These are phyloP conservation scores for Blastobasis adustella DNA, from an alignment of 2,888 invertebrate species.

Conservation along the genomic window DNA sequence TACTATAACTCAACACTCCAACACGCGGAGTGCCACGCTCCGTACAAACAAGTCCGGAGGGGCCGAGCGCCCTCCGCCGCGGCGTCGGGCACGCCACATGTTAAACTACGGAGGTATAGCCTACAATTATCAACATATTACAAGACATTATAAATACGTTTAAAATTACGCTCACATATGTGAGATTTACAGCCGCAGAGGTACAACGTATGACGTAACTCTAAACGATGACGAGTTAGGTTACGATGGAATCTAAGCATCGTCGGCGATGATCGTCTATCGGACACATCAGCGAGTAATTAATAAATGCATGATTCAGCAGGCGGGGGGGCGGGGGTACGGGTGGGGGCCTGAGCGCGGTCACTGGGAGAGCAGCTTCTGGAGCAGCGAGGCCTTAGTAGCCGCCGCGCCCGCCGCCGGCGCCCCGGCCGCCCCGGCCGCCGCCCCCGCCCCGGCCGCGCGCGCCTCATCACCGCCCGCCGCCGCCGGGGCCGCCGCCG, in stretches of 20 bases:
- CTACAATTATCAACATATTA: conserved; percentile 27
- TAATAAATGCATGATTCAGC: conserved; percentile 56
- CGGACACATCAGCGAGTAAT: conserved; percentile 33
- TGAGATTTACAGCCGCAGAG: conserved; percentile 65
- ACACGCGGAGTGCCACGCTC: not conserved
- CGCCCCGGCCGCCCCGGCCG: conserved; percentile 20
- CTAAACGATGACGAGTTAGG: conserved; percentile 34
- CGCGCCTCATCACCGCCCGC: conserved; percentile 37
- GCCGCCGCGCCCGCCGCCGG: conserved; percentile 24
- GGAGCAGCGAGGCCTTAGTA: conserved; percentile 85
- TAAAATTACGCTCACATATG: conserved; percentile 48
- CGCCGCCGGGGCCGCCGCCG: conserved; percentile 35
- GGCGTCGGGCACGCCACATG: conserved; percentile 1
- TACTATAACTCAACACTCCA: conserved; percentile 36
- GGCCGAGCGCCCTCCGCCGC: too few relatives aligned
- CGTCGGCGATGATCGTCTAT: conserved; percentile 31
- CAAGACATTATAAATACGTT: conserved; percentile 56
- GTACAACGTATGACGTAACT: conserved; percentile 61
- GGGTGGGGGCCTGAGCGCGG: conserved; percentile 13
- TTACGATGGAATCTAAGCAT: conserved; percentile 38
- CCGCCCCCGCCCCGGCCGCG: conserved; percentile 25
- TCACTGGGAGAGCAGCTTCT: conserved; percentile 90
- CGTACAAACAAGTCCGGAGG: too few relatives aligned
- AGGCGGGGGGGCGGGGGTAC: conserved; percentile 14
- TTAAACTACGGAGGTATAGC: conserved; percentile 5